Base-by-base conservation (phyloP, 2,888 invertebrate genomes). In the Achlya flavicornis region DNA sequence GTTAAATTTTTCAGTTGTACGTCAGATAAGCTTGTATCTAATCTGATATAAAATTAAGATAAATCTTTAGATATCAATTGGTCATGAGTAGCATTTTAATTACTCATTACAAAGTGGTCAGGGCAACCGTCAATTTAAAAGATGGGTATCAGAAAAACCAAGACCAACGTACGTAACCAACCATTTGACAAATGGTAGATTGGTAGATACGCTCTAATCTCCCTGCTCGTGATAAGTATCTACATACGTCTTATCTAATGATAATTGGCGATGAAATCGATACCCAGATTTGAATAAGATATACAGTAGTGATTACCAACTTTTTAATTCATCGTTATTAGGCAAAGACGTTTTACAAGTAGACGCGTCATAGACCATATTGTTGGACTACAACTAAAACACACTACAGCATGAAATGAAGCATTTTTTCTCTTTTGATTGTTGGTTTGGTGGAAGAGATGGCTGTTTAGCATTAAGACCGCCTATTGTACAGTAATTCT, bases 191-290 rank as follows among this genome's bases (percentile, higher is more conserved):
- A 53, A 53, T 53, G 10, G n/a, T 19, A 53, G 16, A 53, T 53
- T 53, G 10, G n/a, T 19, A 53, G 16, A 53, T 53, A 53, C 53
- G 16, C 10, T 14, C 5, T 53, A 10, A 53, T 53, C 53, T 48
- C 48, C 48, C n/a, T 19, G 3, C 10, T 53, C 16, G 19, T 53
- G 60, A 41, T 41, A 60, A 26, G 41, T 8, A 41, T 41, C 41
- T 41, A 43, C 10, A 59, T 8, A 14, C 35, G 35, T 35, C 35
- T 59, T 38, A 60, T 60, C 41, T 60, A 11, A 59, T 16, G 16
- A 19, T 59, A 59, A 38, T 58, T 59, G n/a, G 26, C 14, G 41
- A 41, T 41, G 60, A 60, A 60, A 60, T 60, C 14, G 60, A 60
- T 41, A 59, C 38, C 11, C 16, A 38, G 41, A 4, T 35, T 58